These are phyloP conservation scores for Xestia c-nigrum DNA, from an alignment of 2,888 invertebrate species.

Conservation along the genomic window DNA sequence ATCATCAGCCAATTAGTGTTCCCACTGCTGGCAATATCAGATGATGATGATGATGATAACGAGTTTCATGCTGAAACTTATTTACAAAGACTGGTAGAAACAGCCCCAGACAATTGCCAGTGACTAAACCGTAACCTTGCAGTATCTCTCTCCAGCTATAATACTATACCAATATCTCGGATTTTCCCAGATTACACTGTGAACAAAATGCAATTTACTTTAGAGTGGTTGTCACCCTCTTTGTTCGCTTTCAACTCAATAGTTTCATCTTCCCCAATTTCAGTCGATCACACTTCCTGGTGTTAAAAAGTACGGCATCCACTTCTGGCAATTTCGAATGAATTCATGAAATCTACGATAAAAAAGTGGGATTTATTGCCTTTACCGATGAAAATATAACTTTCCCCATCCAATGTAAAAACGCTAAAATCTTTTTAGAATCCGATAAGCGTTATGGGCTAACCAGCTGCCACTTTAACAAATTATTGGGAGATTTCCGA, in stretches of 20 bases:
- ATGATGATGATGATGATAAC: too few species aligned
- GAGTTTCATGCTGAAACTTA: neutral
- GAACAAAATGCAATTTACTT: conserved; percentile 57
- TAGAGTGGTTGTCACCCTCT: conserved; percentile 54
- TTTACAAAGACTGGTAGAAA: neutral
- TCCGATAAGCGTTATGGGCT: conserved; percentile 88
- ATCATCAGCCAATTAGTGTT: too few species aligned
- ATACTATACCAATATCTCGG: conserved; percentile 3
- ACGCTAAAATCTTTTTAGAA: conserved; percentile 82
- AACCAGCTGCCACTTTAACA: conserved; percentile 90
- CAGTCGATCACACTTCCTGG: conserved; percentile 55
- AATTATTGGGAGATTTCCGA: conserved; percentile 88
- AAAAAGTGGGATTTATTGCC: conserved; percentile 65
- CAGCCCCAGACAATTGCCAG: neutral
- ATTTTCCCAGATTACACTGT: conserved; percentile 48
- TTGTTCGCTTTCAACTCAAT: conserved; percentile 61
- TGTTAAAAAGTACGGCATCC: conserved; percentile 60
- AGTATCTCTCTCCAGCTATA: neutral
- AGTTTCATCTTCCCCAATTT: conserved; percentile 66
- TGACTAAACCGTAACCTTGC: neutral
- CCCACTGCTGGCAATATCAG: too few species aligned
- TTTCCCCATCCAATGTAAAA: conserved; percentile 70
- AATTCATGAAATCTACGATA: conserved; percentile 52
- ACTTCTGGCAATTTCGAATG: conserved; percentile 58
- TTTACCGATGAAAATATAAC: conserved; percentile 64